Evolutionary conservation across 2,888 invertebrate genomes (phyloP), one percentile per base, ranked within the genome.

Genomic region (Arctia plantaginis): DNA sequence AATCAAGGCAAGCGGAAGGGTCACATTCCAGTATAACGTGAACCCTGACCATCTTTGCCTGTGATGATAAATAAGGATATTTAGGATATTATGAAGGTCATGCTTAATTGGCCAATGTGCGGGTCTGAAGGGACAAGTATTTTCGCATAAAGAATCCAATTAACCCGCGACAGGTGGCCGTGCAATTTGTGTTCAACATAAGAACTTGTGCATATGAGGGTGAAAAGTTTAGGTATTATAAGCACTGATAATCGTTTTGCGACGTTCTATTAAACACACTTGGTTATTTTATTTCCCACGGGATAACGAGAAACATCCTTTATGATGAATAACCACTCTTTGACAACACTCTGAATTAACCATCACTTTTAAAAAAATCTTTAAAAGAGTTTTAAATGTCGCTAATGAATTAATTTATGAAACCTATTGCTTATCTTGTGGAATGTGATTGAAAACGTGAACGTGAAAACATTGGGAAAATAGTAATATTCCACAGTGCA

Each of bases 111-210:
- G 92, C 78, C 67, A 70, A 69, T 82, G 71, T 81, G 78, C 23
- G 80, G 82, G 84, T 80, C 85, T 82, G 84, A 85, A 90, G 89
- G 91, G 91, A 91, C 89, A 85, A 85, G 81, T 85, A 91, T 91
- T 91, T 90, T 89, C 90, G 89, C 88, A 89, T 91, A 92, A 92
- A 93, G 91, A 93, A 93, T 93, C 93, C 93, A 94, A 94, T 94
- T 93, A 93, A 90, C 84, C 82, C 79, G 82, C 89, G 91, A 91
- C 92, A 93, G 92, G 91, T 92, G 89, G 88, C 82, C 80, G 82
- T 82, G 86, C 82, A 85, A 84, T 85, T 88, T 86, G 82, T 85
- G 86, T 87, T 86, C 80, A 85, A 88, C 84, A 87, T 85, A 88
- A 88, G 89, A 89, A 88, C 87, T 88, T 86, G 86, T 85, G 87